Evolutionary conservation across 2,888 invertebrate genomes (phyloP).

Genomic region (Calameuta filiformis): DNA sequence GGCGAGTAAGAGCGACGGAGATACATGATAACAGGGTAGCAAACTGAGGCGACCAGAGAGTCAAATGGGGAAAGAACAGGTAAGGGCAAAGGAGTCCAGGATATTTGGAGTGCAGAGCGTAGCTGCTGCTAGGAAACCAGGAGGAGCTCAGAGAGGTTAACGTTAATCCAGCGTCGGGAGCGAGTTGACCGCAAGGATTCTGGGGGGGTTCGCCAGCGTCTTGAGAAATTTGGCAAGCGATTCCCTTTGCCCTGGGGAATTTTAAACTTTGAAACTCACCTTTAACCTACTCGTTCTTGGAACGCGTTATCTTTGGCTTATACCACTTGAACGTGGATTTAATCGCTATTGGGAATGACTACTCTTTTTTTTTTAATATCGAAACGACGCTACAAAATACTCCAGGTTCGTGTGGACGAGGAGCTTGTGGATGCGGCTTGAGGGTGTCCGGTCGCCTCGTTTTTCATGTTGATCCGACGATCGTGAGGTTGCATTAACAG

Average conservation of each 20-base stretch:
- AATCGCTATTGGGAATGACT: background rate
- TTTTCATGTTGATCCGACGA: constrained; percentile 42
- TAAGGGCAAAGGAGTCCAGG: constrained; percentile 10
- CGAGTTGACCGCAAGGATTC: background rate
- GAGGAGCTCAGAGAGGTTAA: constrained; percentile 33
- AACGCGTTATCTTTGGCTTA: background rate
- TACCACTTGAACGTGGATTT: background rate
- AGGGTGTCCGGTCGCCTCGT: constrained; percentile 26
- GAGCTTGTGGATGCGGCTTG: background rate
- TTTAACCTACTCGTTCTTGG: background rate
- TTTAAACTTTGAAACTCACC: background rate
- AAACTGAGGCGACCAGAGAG: constrained; percentile 12
- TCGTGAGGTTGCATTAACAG: constrained; percentile 52
- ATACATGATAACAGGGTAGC: constrained; percentile 15
- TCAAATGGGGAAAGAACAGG: constrained; percentile 3
- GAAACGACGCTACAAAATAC: background rate
- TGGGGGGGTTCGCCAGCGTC: background rate
- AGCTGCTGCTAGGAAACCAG: constrained; percentile 4
- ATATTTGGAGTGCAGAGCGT: background rate
- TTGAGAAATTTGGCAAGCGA: background rate
- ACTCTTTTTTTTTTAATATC: background rate
- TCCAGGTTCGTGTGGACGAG: background rate
- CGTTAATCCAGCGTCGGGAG: constrained; percentile 42
- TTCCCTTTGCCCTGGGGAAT: background rate
- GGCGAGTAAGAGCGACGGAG: constrained; percentile 20